phyloP scores from a whole-genome alignment of 1,140 invertebrate species.

The Brachionus manjavacas region DNA sequence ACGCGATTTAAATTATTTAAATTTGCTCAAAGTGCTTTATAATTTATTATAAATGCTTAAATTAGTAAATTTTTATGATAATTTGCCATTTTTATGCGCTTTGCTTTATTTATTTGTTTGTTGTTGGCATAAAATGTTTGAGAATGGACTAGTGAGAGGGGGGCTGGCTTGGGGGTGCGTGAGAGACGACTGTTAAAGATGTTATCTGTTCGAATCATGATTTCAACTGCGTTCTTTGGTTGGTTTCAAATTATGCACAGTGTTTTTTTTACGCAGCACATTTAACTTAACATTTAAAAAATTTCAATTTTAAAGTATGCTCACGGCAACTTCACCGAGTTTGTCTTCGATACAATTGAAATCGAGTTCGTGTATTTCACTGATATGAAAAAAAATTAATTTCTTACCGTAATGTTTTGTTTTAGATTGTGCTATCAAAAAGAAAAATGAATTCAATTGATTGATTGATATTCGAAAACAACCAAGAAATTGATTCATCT shows the following conservation, averaged over 20 bases:
- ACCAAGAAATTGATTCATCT: too few relatives aligned
- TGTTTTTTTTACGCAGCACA: neutral
- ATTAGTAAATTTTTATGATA: neutral
- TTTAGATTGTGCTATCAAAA: too few relatives aligned
- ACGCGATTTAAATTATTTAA: neutral
- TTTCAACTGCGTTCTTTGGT: neutral
- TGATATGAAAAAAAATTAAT: too few relatives aligned
- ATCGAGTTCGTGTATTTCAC: too few relatives aligned
- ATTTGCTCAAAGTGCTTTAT: neutral
- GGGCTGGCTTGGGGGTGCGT: neutral
- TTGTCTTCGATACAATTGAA: neutral
- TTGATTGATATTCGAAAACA: too few relatives aligned
- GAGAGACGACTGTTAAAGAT: neutral
- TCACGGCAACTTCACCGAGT: neutral
- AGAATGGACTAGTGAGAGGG: neutral
- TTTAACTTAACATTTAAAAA: neutral
- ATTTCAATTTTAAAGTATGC: neutral
- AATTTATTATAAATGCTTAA: neutral
- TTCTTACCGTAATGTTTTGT: too few relatives aligned
- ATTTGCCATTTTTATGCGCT: neutral
- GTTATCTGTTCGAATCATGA: neutral
- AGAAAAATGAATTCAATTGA: too few relatives aligned
- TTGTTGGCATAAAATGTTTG: neutral
- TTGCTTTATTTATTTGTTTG: neutral
- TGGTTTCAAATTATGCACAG: neutral